Base-by-base conservation (phyloP, 2,797 vertebrate genomes). In the Acanthurus leucopareius region DNA sequence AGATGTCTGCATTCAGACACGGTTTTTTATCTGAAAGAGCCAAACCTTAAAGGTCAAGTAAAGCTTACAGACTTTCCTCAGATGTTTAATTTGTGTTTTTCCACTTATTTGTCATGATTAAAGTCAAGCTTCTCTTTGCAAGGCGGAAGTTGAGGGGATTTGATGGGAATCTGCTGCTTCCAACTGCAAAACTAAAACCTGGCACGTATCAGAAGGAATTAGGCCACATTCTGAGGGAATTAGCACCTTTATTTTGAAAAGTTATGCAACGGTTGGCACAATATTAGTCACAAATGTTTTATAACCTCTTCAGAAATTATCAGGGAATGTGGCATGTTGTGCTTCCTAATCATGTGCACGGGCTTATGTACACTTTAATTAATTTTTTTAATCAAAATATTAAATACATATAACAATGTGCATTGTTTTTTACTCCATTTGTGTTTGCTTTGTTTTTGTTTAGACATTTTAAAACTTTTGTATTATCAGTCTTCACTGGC, bases 101-200 rank as follows among this genome's bases (percentile, higher is more conserved):
- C 67, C 42, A 51, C 58, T 84, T 73, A 42, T 66, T 76, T 73
- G 63, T 80, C 3, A 11, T 48, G 11, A 63, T 65, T 82, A 7
- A 60, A 65, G 65, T 35, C 1, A 44, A 82, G 65, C 44, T 20
- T 67, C 53, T 72, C 67, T 49, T 69, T 53, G 48, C 79, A 32
- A 60, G 62, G 32, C 48, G 83, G 69, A 68, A 32, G 58, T 70
- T 75, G 28, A 7, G 53, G 53, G 69, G 82, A 87, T 91, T 86
- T 84, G 52, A 51, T 75, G 63, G 49, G 44, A 80, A 80, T 81
- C 54, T 65, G 40, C 69, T 10, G 35, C 66, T 54, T 59, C 10
- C 5, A 25, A 2, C 47, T 1, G 44, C 64, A 69, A 73, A 77
- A 82, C 38, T 47, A 49, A 79, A 84, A 87, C 70, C 66, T 80